Evolutionary conservation across 1,140 invertebrate genomes (phyloP), one percentile per base, ranked within the genome.

Genomic region (Calosoma granatense): DNA sequence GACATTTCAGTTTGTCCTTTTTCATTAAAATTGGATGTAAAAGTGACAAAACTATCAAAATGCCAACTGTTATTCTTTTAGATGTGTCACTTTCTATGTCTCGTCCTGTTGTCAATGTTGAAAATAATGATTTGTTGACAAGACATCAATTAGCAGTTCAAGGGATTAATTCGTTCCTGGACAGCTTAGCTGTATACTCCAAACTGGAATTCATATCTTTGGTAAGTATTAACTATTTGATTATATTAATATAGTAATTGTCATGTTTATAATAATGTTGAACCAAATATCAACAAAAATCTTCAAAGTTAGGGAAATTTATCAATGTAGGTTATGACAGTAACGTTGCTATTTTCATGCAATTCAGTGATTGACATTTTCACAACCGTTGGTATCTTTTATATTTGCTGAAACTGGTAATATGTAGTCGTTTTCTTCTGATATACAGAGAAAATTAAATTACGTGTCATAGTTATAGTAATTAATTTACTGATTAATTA

Each of bases 181-280:
- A 97, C 75, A 87, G 92, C 71, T 76, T 97, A 54, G 78, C 83
- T 63, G 66, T 77, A 1, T 84, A 92, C 68, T 87, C 85, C 11
- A 94, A 90, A 76, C 68, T 97, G 53, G 94, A 97, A 75, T 94
- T 94, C 76, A 85, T 92, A 9, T 80, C 92, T n/a, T 71, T 97
- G 72, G 88, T 96, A 65, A 68, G 69, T 67, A 39, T 0, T 41
- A n/a, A n/a, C n/a, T n/a, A n/a, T 54, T 30, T 56, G 61, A 4
- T 51, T 51, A 12, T 6, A n/a, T 51, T 51, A 3, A n/a, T 12
- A 51, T 12, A 51, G 3, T n/a, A 6, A 51, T n/a, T 51, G 3
- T n/a, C 12, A 51, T n/a, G n/a, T n/a, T n/a, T n/a, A n/a, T n/a
- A n/a, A n/a, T n/a, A n/a, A n/a, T n/a, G n/a, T n/a, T n/a, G n/a